Percentiles rank a stretch among this genome's conserved stretches.
phyloP scores from a whole-genome alignment of 2,888 invertebrate genomes.

The Sinotaia quadrata region DNA sequence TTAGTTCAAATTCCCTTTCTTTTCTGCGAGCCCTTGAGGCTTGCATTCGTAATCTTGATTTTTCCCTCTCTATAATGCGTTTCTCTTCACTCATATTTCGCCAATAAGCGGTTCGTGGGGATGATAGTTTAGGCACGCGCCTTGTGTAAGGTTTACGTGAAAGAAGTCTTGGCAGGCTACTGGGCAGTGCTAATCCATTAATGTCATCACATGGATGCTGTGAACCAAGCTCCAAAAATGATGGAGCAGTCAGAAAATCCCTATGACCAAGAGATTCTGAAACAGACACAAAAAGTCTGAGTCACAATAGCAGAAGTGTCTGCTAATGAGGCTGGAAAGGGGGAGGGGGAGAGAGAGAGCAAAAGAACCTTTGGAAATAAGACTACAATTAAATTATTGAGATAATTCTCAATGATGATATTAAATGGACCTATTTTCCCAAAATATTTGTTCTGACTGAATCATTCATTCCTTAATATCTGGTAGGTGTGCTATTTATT shows the following conservation, averaged over 20 bases:
- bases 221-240: background rate
- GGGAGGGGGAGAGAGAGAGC: no score
- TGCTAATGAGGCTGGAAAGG: no score
- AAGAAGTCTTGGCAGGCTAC: background rate
- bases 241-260: background rate
- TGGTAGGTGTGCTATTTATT: no score
- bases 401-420: no score
- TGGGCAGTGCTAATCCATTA: background rate
- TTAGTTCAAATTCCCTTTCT: background rate
- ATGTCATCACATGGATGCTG: background rate
- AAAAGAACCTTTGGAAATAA: no score
- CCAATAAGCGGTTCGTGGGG: constrained; percentile 1
- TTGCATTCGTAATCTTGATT: constrained; percentile 1
- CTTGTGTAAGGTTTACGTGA: no score
- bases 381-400: no score
- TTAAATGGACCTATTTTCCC: no score
- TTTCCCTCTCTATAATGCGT: background rate
- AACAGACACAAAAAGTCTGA: constrained; percentile 7
- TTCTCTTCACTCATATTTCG: constrained; percentile 13
- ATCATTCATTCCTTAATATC: no score
- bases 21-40: constrained; percentile 2
- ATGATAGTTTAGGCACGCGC: no score
- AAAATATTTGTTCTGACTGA: no score
- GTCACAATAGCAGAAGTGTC: background rate
- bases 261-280: constrained; percentile 5